Base-by-base conservation (phyloP, 2,888 invertebrate species). In the Epicampocera succincta region DNA sequence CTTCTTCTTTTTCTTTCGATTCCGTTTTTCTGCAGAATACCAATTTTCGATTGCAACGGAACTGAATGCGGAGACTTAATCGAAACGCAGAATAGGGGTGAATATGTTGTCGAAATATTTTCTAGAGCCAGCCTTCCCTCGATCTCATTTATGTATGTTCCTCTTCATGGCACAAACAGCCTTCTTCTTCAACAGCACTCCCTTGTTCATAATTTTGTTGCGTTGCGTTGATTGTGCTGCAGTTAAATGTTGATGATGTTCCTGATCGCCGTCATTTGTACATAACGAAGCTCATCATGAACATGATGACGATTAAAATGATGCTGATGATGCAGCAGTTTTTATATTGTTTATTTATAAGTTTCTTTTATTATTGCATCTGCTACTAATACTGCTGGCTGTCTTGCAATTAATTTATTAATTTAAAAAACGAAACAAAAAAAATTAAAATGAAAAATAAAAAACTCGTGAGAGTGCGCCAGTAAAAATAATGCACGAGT, bases 391-490 rank as follows among this genome's bases (percentile, higher is more conserved):
- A 68, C 60, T 11, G 19, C 52, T 17, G 33, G 65, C 76, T 77
- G 82, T 69, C 78, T 42, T 78, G 74, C 82, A 78, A 78, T 82
- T 82, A 82, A 82, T 82, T 82, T 82, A 82, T 82, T 82, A 82
- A 82, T 82, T 69, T 66, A 72, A 78, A 60, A 76, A 76, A n/a
- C n/a, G 50, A 75, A 73, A 75, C 69, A 29, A 61, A 52, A 50
- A 46, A 29, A 9, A 50, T 44, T 19, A 19, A 60, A 13, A 13
- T 21, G 56, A 72, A 40, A 68, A 50, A 40, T 9, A 0, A 40
- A 1, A 40, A 13, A 8, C 38, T 25, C 71, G 15, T 11, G 40
- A 66, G 74, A 33, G 71, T 15, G 21, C 58, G 50, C 5, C 8
- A 25, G 21, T 40, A 50, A 69, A 66, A 77, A 82, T 76, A 76